Evolutionary conservation across 2,113 vertebrate genomes (phyloP), one percentile per base, ranked within the genome.

Genomic region (Percina caprodes): DNA sequence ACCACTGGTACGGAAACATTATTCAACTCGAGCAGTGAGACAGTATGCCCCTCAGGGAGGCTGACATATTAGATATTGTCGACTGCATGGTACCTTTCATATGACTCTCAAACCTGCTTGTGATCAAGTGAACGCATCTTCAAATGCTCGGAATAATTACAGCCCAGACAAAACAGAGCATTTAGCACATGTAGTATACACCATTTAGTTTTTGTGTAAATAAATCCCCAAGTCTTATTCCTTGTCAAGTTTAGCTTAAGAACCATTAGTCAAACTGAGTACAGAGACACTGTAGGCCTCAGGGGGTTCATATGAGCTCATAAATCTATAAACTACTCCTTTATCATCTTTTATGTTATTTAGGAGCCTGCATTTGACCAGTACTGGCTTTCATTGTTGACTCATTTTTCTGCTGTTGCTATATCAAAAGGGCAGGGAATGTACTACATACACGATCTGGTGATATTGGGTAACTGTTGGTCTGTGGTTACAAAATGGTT

Each of bases 261-360:
- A 77, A 74, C 82, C 86, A 90, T 90, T 86, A 88, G 80, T 93
- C 88, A 90, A 89, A 85, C 69, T 33, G 74, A 82, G 33, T 39
- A 77, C 71, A 85, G 60, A 80, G 80, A 85, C 67, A 78, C 69
- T 72, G 52, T 58, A 23, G 42, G 56, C 85, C 82, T 85, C 72
- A 16, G 56, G 83, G 79, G 59, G 35, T 83, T 91, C 73, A 80
- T 83, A 90, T 66, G 72, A 85, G 87, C 83, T 89, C 85, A 92
- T 92, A 87, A 84, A 94, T 92, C 87, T 78, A 78, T 63, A 35
- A 81, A 86, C 75, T 84, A 70, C 49, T 52, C 78, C 80, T 89
- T 90, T 86, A 86, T 89, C 86, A 82, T 83, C 69, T 86, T 87
- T 81, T 76, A 85, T 80, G 83, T 89, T 85, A 87, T 92, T 86